A percentile compares a stretch with the other conserved stretches of the same genome.
phyloP scores from a whole-genome alignment of 2,113 vertebrate genomes.

The Podiceps cristatus region DNA sequence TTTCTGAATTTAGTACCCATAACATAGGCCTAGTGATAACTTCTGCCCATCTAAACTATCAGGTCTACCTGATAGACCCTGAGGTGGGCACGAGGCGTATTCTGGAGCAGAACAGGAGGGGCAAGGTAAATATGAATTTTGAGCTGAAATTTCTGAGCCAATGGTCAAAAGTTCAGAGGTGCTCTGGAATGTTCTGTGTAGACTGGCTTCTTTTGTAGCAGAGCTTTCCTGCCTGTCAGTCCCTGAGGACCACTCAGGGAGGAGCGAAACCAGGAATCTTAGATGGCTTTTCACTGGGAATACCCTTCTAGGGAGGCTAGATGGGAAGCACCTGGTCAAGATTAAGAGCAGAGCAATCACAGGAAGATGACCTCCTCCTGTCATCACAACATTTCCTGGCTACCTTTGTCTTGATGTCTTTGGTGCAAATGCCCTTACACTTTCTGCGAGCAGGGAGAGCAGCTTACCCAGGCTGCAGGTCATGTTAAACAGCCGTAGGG shows the following conservation, averaged over 20 bases:
- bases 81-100: not conserved
- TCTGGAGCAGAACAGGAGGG: not conserved
- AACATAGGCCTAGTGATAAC: not conserved
- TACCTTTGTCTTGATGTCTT: not conserved
- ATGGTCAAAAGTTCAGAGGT: not conserved
- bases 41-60: not conserved
- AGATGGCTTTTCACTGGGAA: not conserved
- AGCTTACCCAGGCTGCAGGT: not conserved
- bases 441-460: not conserved
- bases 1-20: not conserved
- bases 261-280: not conserved
- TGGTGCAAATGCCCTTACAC: not conserved
- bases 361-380: not conserved
- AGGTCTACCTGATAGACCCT: not conserved
- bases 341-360: not conserved
- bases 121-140: not conserved
- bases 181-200: not conserved
- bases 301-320: not conserved
- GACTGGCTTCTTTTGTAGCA: not conserved
- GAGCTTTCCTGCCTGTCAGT: not conserved
- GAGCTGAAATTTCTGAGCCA: not conserved
- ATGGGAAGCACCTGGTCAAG: not conserved
- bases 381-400: not conserved
- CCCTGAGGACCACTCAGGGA: not conserved
- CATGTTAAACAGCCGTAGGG: fast-evolving